Base-by-base conservation (phyloP, 1,140 invertebrate genomes). In the Calliphora vicina region DNA sequence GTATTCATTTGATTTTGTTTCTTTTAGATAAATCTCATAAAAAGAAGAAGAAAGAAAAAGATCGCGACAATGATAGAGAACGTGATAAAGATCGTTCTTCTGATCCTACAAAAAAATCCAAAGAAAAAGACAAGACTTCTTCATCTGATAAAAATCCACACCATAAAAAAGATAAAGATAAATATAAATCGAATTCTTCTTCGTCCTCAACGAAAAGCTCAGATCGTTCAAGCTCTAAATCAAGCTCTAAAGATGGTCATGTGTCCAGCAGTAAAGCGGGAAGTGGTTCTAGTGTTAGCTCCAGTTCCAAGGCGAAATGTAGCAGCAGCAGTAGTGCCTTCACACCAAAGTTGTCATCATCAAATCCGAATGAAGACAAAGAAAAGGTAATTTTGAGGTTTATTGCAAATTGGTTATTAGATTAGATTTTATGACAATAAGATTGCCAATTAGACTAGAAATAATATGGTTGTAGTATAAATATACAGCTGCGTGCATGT, bases 21-120 rank as follows among this genome's bases (percentile, higher is more conserved):
- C 15, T 72, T 82, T n/a, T 25, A 84, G 83, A 84, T 6, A 84
- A 84, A 84, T 67, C 78, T 29, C 83, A 81, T 29, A 82, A 84
- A 73, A 84, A 82, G 82, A 84, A 82, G 82, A 84, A 82, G 43
- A 84, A 84, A 80, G 82, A 84, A 73, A 84, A 84, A 29, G 81
- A 84, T 29, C 27, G 81, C 2, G 71, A 81, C 27, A 35, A 57
- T 20, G 50, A 42, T 35, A 26, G 80, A 2, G 88, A 89, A 74
- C 87, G 85, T 27, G 84, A 86, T 26, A 84, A 87, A 71, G 87
- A 87, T 86, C 83, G 87, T 87, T 84, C n/a, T n/a, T n/a, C 15
- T 9, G 43, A 82, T 25, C 10, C 13, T 0, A 81, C 80, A 5
- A 81, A 45, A 82, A 76, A 43, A 72, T 57, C 57, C 57, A 80